Evolutionary conservation across 2,113 vertebrate genomes (phyloP).

Genomic region (Lasiurus cinereus): DNA sequence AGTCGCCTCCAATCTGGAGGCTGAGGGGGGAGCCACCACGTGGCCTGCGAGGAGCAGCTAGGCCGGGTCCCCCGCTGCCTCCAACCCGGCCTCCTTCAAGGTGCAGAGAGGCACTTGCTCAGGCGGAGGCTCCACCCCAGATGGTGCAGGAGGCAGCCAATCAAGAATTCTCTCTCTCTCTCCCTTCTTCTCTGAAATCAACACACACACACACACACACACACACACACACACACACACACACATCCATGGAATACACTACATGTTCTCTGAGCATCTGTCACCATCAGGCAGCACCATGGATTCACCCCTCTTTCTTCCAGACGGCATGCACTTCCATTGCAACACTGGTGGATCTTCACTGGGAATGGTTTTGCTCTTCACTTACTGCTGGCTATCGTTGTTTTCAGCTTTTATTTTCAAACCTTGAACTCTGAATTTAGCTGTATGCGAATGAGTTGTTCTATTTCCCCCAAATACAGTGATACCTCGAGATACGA

Average conservation of each 20-base stretch:
- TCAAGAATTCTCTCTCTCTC: too few relatives aligned
- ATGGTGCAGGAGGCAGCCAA: too few relatives aligned
- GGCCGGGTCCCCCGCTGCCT: not conserved
- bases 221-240: too few relatives aligned
- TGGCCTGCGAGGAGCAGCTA: fast-evolving
- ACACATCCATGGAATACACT: not conserved
- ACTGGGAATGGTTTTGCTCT: not conserved
- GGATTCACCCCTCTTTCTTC: not conserved
- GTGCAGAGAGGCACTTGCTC: too few relatives aligned
- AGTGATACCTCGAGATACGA: too few relatives aligned
- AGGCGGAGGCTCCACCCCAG: too few relatives aligned
- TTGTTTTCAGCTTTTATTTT: not conserved
- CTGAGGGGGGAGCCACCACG: not conserved
- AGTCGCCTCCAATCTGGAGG: constrained; percentile 85
- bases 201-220: too few relatives aligned
- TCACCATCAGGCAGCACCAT: not conserved
- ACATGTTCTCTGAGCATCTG: not conserved
- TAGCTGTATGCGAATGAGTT: not conserved
- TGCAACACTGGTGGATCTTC: not conserved
- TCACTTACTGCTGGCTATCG: not conserved
- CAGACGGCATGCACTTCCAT: not conserved
- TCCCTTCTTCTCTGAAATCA: too few relatives aligned
- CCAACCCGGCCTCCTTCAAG: fast-evolving
- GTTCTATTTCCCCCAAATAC: not conserved
- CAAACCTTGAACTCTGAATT: not conserved